Conservation (phyloP, 2,888 invertebrate species). For the Cyrtodaria siliqua region DNA sequence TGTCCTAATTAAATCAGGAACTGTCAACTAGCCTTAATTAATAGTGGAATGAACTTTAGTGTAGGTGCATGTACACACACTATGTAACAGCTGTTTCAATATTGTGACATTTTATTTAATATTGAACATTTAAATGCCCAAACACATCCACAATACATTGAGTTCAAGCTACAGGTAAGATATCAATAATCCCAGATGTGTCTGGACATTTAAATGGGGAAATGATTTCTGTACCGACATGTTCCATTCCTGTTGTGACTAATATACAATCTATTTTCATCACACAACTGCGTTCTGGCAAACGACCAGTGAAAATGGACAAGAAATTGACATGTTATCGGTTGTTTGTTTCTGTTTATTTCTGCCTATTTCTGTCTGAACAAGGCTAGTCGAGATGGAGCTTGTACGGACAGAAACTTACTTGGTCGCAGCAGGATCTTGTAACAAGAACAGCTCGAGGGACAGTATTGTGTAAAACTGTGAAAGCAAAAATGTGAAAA, state of each 20-base stretch:
- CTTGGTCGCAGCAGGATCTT: not conserved
- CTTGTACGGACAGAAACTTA: not conserved
- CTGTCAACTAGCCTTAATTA: no score
- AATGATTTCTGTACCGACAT: slow-evolving; percentile 23
- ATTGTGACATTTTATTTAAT: no score
- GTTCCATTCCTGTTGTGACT: slow-evolving; percentile 22
- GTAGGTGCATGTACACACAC: no score
- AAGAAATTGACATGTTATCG: slow-evolving; percentile 31
- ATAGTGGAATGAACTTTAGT: no score
- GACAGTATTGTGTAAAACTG: no score
- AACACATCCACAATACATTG: slow-evolving; percentile 4
- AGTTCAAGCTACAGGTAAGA: no score
- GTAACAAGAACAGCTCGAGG: no score
- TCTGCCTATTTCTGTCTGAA: slow-evolving; percentile 41
- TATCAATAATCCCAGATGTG: not conserved
- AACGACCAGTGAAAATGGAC: slow-evolving; percentile 37
- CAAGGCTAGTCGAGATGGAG: slow-evolving; percentile 23
- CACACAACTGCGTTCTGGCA: slow-evolving; percentile 42
- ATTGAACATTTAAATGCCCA: slow-evolving; percentile 12
- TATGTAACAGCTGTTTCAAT: no score
- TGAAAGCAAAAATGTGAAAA: no score
- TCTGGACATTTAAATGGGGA: slow-evolving; percentile 20
- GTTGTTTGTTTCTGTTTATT: slow-evolving; percentile 11
- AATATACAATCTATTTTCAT: slow-evolving; percentile 12
- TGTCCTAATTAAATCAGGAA: no score